These are phyloP conservation scores for Polyodon spathula DNA, from an alignment of 2,113 vertebrate species.

Conservation along the genomic window DNA sequence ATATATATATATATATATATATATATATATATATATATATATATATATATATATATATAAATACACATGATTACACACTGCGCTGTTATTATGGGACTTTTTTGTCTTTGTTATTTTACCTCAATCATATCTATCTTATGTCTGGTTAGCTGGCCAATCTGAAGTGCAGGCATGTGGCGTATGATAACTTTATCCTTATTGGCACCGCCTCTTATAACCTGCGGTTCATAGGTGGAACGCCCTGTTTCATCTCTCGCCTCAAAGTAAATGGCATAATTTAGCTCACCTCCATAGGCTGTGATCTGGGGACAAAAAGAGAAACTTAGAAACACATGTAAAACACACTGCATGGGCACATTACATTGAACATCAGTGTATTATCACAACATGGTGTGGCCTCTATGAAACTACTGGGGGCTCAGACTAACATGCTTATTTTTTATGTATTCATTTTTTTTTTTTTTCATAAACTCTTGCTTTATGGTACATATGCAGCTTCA, in stretches of 20 bases:
- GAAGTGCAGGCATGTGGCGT: conserved; percentile 68
- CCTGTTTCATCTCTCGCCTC: conserved; percentile 91
- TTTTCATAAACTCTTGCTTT: too few relatives aligned
- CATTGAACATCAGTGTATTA: too few relatives aligned
- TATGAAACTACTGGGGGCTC: too few relatives aligned
- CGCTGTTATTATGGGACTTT: too few relatives aligned
- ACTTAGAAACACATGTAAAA: background rate
- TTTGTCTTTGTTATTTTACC: conserved; percentile 47
- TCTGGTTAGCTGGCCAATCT: conserved; percentile 88
- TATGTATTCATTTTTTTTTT: too few relatives aligned
- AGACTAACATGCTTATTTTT: too few relatives aligned
- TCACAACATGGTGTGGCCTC: too few relatives aligned
- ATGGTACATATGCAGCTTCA: too few relatives aligned
- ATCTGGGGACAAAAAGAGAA: conserved; percentile 55
- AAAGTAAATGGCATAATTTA: conserved; percentile 90
- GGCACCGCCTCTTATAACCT: conserved; percentile 82
- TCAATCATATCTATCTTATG: conserved; percentile 95
- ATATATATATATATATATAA: background rate
- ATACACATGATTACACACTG: too few relatives aligned
- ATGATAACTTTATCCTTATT: conserved; percentile 64
- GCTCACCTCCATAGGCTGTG: conserved; percentile 79
- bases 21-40: background rate
- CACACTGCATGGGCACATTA: too few relatives aligned
- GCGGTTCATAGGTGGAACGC: conserved; percentile 82
- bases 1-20: background rate